Evolutionary conservation across 2,113 vertebrate genomes (phyloP), one percentile per base, ranked within the genome.

Genomic region (Crotalus helleri): DNA sequence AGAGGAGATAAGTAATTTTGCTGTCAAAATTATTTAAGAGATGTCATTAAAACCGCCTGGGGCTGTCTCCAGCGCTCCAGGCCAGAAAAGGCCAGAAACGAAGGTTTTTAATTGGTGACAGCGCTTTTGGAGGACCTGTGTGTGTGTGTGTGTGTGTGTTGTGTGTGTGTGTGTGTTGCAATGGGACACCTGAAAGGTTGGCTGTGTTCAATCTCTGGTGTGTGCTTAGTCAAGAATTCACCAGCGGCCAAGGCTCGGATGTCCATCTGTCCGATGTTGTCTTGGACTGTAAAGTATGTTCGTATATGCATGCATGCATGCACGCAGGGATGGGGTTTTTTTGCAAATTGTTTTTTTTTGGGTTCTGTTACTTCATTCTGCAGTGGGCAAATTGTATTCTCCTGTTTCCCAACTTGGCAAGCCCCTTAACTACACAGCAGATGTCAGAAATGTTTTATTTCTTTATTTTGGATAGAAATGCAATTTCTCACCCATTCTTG

Each of bases 21-120:
- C 96, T 97, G 97, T 97, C 97, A 97, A 92, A 97, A 97, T 97
- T 96, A 96, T 96, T 97, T 97, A 97, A 97, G 96, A 96, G 96
- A 95, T 95, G 96, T 97, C 96, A 96, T 97, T 97, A 97, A 95
- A 93, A 96, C 23, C 86, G 97, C 96, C 96, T 92, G 91, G 95
- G 96, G 97, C 96, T 94, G 95, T 96, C 93, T 96, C 54, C 93
- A 0, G 58, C 86, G 95, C 97, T 96, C 11, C 93, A 92, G 97
- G 96, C 96, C 95, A 94, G 81, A 87, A 95, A 19, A 92, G 97
- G 96, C 96, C 95, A 94, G 81, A 87, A 95, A 19, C 95, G 91
- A 94, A 95, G 95, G 97, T 94, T 93, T 93, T 96, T 96, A 94
- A 97, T 97, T 97, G 95, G 96, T 39, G 69, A 81, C 69, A 81